These are phyloP conservation scores for Chesias legatella DNA, from an alignment of 2,888 invertebrate species.

Conservation along the genomic window DNA sequence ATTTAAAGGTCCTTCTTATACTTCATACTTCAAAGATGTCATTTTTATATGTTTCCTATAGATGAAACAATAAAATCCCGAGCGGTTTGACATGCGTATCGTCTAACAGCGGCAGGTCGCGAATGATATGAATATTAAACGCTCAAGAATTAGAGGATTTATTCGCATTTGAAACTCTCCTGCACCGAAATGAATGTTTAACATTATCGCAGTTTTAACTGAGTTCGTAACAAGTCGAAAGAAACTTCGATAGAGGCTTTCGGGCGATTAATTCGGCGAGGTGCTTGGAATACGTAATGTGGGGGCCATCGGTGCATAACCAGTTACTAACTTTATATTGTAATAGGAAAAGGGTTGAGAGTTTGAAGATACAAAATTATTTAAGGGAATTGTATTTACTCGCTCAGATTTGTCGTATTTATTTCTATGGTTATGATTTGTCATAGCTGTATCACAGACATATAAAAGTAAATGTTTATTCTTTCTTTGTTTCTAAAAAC, in stretches of 20 bases:
- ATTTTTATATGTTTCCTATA: too few species aligned
- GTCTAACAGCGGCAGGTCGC: slow-evolving; percentile 2
- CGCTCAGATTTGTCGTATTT: too few species aligned
- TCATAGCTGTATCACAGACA: too few species aligned
- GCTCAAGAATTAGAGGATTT: slow-evolving; percentile 77
- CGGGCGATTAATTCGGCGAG: slow-evolving; percentile 75
- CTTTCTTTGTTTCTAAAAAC: too few species aligned
- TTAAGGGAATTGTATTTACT: too few species aligned
- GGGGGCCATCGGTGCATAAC: slow-evolving; percentile 38
- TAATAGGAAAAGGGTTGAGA: slow-evolving; percentile 12
- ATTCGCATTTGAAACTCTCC: slow-evolving; percentile 71
- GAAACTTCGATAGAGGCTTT: slow-evolving; percentile 78
- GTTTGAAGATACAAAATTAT: too few species aligned
- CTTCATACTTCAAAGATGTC: too few species aligned
- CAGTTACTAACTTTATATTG: slow-evolving; percentile 15
- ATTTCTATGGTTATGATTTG: too few species aligned
- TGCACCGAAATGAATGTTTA: slow-evolving; percentile 79
- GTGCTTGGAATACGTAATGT: slow-evolving; percentile 74
- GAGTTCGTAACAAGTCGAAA: slow-evolving; percentile 73
- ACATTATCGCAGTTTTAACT: slow-evolving; percentile 78
- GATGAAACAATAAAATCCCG: too few species aligned
- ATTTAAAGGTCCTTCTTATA: too few species aligned
- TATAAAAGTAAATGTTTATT: too few species aligned
- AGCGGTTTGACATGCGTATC: background rate
- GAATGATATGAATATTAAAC: slow-evolving; percentile 78